A percentile compares a stretch with the other conserved stretches of the same genome.
These are phyloP conservation scores for Piaya cayana DNA, from an alignment of 2,113 vertebrate species.

Conservation along the genomic window DNA sequence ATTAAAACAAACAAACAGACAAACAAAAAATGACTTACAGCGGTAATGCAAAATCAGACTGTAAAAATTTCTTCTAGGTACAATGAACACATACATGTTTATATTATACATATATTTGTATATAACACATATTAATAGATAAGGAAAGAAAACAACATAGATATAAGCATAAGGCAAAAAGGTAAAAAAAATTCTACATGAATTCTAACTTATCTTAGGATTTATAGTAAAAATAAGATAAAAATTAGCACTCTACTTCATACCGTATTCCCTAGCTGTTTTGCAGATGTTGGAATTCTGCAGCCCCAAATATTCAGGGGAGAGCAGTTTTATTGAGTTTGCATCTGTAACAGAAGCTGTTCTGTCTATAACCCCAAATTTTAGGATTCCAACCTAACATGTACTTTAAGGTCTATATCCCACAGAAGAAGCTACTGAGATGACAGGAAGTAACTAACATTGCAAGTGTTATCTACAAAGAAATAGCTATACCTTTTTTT, in stretches of 20 bases:
- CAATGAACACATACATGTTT: not conserved
- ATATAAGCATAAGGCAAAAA: not conserved
- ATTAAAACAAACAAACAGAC: not conserved
- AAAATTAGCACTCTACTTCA: not conserved
- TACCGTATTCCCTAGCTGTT: fast-evolving
- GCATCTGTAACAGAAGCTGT: not conserved
- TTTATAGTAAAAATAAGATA: not conserved
- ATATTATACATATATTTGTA: not conserved
- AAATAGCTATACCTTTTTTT: not conserved
- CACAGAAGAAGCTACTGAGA: not conserved
- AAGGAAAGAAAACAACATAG: not conserved
- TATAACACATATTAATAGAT: not conserved
- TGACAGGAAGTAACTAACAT: not conserved
- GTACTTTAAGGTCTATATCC: not conserved
- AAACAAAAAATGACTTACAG: not conserved
- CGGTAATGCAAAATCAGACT: not conserved
- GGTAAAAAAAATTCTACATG: not conserved
- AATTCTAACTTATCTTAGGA: not conserved
- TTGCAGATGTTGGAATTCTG: not conserved
- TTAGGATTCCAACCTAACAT: not conserved
- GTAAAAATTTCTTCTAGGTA: not conserved
- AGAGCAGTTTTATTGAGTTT: not conserved
- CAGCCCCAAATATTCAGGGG: not conserved
- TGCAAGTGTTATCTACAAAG: not conserved
- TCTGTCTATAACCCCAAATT: not conserved